Evolutionary conservation across 1,140 invertebrate species (phyloP).

Genomic region (Melitaea cinxia): DNA sequence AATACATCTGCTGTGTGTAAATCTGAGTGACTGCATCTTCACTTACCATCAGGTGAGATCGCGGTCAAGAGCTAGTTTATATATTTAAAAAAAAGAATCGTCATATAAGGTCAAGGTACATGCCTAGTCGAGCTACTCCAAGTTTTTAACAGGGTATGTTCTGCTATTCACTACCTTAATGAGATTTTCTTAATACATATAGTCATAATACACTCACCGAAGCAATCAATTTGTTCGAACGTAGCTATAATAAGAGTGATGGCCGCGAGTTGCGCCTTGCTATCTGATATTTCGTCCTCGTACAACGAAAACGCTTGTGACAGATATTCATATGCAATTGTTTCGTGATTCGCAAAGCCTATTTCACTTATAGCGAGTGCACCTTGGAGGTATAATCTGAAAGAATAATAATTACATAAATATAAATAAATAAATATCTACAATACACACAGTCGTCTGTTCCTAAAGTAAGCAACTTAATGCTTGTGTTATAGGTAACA

Average conservation of each 20-base stretch:
- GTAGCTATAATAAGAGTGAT: conserved; percentile 98
- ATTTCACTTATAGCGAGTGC: conserved; percentile 96
- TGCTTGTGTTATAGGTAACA: too few species aligned
- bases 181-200: background rate
- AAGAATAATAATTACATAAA: background rate
- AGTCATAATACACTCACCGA: conserved; percentile 80
- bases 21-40: too few species aligned
- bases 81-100: too few species aligned
- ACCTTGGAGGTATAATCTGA: conserved; percentile 94
- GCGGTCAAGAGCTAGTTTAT: too few species aligned
- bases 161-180: background rate
- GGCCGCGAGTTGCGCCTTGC: conserved; percentile 97
- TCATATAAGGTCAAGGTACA: too few species aligned
- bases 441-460: background rate
- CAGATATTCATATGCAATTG: conserved; percentile 98
- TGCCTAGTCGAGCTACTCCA: too few species aligned
- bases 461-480: background rate
- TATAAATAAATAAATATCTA: background rate
- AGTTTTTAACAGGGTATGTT: too few species aligned
- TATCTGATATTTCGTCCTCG: conserved; percentile 99
- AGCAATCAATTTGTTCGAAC: conserved; percentile 96
- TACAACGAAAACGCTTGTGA: conserved; percentile 99
- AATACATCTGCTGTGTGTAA: too few species aligned
- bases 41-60: too few species aligned
- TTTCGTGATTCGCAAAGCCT: conserved; percentile 96